Conservation (phyloP, 2,113 vertebrate genomes). For the Carettochelys insculpta region DNA sequence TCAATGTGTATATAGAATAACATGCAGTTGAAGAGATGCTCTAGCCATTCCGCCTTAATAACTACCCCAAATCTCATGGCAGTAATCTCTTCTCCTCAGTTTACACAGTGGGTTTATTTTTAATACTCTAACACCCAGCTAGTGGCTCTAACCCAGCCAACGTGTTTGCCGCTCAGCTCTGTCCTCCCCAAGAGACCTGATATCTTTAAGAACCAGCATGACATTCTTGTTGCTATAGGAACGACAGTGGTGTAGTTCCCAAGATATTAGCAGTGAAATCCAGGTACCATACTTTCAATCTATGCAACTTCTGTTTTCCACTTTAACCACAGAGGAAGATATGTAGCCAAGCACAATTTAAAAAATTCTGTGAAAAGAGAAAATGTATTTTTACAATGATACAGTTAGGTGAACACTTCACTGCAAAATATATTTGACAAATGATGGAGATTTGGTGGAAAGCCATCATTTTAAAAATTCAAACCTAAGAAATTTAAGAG, state of each 20-base stretch:
- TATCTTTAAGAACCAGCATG: slow-evolving; percentile 39
- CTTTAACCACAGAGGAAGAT: not conserved
- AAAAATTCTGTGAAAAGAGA: not conserved
- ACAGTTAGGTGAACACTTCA: not conserved
- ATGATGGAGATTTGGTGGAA: not conserved
- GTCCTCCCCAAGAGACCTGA: slow-evolving; percentile 38
- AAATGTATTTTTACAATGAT: not conserved
- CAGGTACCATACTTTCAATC: not conserved
- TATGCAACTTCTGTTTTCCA: slow-evolving; percentile 8
- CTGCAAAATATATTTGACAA: not conserved
- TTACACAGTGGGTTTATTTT: not conserved
- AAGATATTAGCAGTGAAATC: slow-evolving; percentile 42
- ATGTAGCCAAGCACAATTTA: not conserved
- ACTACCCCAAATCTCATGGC: rapidly evolving
- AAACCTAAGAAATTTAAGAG: not conserved
- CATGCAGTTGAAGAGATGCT: rapidly evolving
- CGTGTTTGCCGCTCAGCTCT: not conserved
- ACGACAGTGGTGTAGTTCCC: slow-evolving; percentile 52
- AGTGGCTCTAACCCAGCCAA: not conserved
- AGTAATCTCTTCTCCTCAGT: rapidly evolving
- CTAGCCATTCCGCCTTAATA: not conserved
- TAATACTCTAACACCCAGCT: not conserved
- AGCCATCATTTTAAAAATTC: not conserved
- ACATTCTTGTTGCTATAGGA: slow-evolving; percentile 74
- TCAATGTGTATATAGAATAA: not conserved